A percentile compares a stretch with the other conserved stretches of the same genome.
Conservation (phyloP, 2,797 vertebrate species). For the Hapalemur alaotrensis region DNA sequence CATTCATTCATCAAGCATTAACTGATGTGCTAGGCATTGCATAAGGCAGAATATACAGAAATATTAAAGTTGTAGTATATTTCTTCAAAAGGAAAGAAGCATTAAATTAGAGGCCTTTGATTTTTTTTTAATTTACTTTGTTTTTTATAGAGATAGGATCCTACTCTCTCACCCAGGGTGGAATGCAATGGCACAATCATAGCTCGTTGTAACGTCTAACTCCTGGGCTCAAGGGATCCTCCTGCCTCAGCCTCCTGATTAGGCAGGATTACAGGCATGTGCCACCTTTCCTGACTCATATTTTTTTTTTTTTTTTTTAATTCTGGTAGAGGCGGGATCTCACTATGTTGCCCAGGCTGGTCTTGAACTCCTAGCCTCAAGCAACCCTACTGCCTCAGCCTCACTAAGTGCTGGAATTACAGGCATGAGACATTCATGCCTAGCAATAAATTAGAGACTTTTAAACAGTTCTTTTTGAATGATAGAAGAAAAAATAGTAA, state of each 20-base stretch:
- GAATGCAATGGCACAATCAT: neutral
- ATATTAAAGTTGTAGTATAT: neutral
- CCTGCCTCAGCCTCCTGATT: neutral
- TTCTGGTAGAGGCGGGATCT: neutral
- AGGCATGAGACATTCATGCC: too few relatives aligned
- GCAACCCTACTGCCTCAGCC: neutral
- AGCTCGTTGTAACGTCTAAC: neutral
- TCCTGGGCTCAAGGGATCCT: neutral
- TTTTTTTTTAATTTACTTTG: neutral
- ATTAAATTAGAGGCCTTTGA: neutral
- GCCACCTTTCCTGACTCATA: neutral
- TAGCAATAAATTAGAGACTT: neutral
- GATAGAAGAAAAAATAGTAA: neutral
- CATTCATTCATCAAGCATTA: neutral
- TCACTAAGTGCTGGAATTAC: neutral
- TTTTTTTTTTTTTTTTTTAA: neutral
- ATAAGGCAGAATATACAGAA: neutral
- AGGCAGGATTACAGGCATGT: neutral
- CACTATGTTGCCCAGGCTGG: neutral
- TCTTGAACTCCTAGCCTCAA: neutral
- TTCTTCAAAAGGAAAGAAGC: neutral
- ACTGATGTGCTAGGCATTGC: neutral
- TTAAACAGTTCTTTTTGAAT: neutral
- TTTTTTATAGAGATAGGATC: neutral
- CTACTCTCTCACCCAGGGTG: neutral